Base-by-base conservation (phyloP, 2,113 vertebrate genomes). In the Phalacrocorax brasilianus region DNA sequence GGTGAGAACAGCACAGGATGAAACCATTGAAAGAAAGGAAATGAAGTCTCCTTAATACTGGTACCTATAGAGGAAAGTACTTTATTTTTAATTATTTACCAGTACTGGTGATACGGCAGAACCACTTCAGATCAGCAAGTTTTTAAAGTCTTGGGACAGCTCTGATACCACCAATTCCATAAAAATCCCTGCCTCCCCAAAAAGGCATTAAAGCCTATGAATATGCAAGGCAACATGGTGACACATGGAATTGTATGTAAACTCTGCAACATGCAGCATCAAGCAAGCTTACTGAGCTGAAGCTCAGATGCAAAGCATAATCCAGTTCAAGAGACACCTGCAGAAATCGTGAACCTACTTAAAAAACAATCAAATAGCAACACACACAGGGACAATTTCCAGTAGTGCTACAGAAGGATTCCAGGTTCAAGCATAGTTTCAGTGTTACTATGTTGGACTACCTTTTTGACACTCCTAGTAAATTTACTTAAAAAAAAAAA, bases 21-120 rank as follows among this genome's bases (percentile, higher is more conserved):
- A 98, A 97, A 94, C 93, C 83, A 95, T 7, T 91, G 95, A 94
- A 79, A 91, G 84, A 94, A 97, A 96, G 89, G 80, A 98, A 98
- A 97, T 94, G 71, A 97, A 97, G 86, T 97, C 44, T 42, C 70
- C 94, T 96, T 96, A 93, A 97, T 75, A 91, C 82, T 72, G 44
- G 84, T 92, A 95, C 85, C 74, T 91, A 89, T 65, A 96, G 24
- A 79, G 78, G 67, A 85, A 97, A 88, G 61, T 75, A 85, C 72
- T 94, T 96, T 93, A 94, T 97, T 96, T 95, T 97, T 77, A 97
- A 97, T 98, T 95, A 97, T 97, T 97, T 97, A 97, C 89, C 88
- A 89, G 68, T 45, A 79, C 44, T 84, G 50, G 82, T 88, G 71
- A 94, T 95, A 90, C 80, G 96, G 93, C 63, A 96, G 90, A 97